Evolutionary conservation across 2,888 invertebrate genomes (phyloP).

Genomic region (Tolmerus cingulatus): DNA sequence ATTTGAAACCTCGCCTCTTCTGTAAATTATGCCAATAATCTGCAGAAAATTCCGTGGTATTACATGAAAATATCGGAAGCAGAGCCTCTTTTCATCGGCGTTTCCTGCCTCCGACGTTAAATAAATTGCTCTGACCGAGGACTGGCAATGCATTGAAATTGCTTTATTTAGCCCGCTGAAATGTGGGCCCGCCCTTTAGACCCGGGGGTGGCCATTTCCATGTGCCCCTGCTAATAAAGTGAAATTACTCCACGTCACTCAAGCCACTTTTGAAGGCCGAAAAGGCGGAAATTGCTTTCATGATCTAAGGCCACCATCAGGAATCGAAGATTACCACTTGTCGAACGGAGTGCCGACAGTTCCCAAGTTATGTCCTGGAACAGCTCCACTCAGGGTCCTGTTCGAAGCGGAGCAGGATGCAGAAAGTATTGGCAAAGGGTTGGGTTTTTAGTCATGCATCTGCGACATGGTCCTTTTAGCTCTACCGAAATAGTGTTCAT

Average conservation of each 20-base stretch:
- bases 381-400: background rate
- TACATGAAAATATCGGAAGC: background rate
- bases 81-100: background rate
- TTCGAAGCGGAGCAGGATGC: background rate
- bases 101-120: background rate
- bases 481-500: background rate
- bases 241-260: constrained; percentile 18
- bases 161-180: constrained; percentile 9
- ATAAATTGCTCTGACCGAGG: constrained; percentile 36
- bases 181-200: background rate
- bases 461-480: background rate
- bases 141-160: constrained; percentile 38
- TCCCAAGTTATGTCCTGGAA: background rate
- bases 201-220: background rate
- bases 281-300: constrained; percentile 8
- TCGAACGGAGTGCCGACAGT: background rate
- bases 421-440: background rate
- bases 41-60: background rate
- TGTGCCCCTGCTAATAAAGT: background rate
- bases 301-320: background rate
- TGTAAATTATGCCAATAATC: background rate
- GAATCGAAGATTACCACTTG: background rate
- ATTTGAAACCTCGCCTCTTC: background rate
- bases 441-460: background rate
- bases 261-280: background rate